Evolutionary conservation across 2,113 vertebrate genomes (phyloP).

Genomic region (Seriola rivoliana): DNA sequence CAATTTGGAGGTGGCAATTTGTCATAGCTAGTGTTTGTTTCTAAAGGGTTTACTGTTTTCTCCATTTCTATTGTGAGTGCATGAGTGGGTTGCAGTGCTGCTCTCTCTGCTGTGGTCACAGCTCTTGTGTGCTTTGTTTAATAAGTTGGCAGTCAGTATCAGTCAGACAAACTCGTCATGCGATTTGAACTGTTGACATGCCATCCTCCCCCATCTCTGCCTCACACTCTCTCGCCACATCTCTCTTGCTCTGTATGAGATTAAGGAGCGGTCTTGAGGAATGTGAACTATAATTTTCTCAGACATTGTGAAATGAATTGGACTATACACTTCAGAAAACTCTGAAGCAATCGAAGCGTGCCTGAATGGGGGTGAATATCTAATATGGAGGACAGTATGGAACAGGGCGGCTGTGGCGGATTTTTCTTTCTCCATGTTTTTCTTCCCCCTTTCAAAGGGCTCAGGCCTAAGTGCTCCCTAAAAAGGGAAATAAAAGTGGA

Average conservation of each 20-base stretch:
- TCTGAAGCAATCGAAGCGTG: conserved; percentile 59
- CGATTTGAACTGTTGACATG: conserved; percentile 44
- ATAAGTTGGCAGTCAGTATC: conserved; percentile 44
- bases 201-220: conserved; percentile 12
- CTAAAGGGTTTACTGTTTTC: conserved; percentile 35
- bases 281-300: conserved; percentile 74
- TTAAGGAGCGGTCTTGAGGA: conserved; percentile 68
- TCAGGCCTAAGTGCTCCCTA: conserved; percentile 23
- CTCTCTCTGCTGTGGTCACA: conserved; percentile 20
- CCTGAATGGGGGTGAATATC: conserved; percentile 67
- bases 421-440: conserved; percentile 58
- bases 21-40: conserved; percentile 53
- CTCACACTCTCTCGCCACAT: neutral
- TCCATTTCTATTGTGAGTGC: conserved; percentile 3
- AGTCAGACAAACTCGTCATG: conserved; percentile 17
- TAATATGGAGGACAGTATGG: conserved; percentile 32
- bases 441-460: conserved; percentile 13
- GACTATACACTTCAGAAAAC: conserved; percentile 60
- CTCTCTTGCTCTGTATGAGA: conserved; percentile 45
- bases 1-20: conserved; percentile 59
- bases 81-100: conserved; percentile 42
- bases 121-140: conserved; percentile 44
- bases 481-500: conserved; percentile 52
- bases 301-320: conserved; percentile 75
- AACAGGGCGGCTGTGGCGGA: conserved; percentile 41